These are phyloP conservation scores for Sepioteuthis lessoniana DNA, from an alignment of 2,888 invertebrate species.

Conservation along the genomic window DNA sequence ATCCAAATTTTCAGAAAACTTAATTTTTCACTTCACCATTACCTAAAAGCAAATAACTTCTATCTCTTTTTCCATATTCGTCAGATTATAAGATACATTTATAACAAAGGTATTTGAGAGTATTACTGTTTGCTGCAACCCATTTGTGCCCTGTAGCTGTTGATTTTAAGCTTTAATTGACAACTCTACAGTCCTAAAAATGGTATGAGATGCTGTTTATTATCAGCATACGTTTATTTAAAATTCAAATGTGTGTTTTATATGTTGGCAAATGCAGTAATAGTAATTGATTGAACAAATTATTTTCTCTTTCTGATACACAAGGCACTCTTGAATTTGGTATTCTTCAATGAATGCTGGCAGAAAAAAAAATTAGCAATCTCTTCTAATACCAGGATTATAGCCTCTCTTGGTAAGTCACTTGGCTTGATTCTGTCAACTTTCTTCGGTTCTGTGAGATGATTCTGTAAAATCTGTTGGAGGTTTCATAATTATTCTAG, in stretches of 20 bases:
- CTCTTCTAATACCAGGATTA: neutral
- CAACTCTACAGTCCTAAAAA: too few species aligned
- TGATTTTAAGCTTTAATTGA: too few species aligned
- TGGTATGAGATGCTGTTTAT: too few species aligned
- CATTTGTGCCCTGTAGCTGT: too few species aligned
- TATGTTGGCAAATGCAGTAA: too few species aligned
- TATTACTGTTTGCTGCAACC: too few species aligned
- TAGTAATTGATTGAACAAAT: too few species aligned
- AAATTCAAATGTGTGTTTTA: too few species aligned
- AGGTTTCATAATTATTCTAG: neutral
- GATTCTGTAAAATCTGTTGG: neutral
- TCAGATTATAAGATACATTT: too few species aligned
- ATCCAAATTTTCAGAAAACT: neutral
- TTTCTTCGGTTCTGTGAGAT: neutral
- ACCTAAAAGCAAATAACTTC: neutral
- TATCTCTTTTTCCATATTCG: neutral
- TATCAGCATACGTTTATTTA: too few species aligned
- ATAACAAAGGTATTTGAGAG: too few species aligned
- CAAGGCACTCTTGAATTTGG: neutral
- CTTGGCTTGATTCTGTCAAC: neutral
- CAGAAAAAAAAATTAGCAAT: neutral
- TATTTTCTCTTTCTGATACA: neutral
- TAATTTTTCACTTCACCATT: neutral
- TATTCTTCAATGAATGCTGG: neutral
- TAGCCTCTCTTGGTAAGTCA: neutral